A percentile compares a stretch with the other conserved stretches of the same genome.
These are phyloP conservation scores for Cladopsammia gracilis DNA, from an alignment of 64 coral and sea anemone species.

Conservation along the genomic window DNA sequence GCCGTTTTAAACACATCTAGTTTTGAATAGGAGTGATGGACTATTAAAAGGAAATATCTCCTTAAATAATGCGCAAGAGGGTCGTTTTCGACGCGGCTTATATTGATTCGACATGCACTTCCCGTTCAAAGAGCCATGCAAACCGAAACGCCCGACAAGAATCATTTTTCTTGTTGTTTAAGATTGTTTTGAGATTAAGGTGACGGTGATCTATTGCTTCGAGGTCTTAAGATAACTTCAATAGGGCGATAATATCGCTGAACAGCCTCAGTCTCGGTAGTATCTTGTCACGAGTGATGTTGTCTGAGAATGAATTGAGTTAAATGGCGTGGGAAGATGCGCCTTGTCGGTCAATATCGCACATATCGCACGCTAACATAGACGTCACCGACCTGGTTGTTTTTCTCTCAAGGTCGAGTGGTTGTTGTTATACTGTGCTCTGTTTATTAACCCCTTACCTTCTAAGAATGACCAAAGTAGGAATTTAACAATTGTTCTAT, in stretches of 20 bases:
- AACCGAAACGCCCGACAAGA: neutral
- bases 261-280: neutral
- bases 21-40: neutral
- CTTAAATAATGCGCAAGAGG: conserved; percentile 18
- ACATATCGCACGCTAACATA: conserved; percentile 54
- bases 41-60: conserved; percentile 38
- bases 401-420: conserved; percentile 60
- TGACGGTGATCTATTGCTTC: conserved; percentile 56
- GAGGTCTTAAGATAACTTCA: conserved; percentile 50
- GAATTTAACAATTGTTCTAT: neutral
- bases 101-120: conserved; percentile 62
- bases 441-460: conserved; percentile 3
- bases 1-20: conserved; percentile 10
- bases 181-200: conserved; percentile 55
- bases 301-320: conserved; percentile 9
- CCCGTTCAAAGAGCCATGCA: conserved; percentile 29
- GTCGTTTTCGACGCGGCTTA: conserved; percentile 34
- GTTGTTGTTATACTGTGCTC: conserved; percentile 10
- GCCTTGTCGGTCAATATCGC: conserved; percentile 7
- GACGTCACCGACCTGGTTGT: conserved; percentile 54
- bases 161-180: conserved; percentile 26
- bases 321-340: conserved; percentile 54
- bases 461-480: neutral
- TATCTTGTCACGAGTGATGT: conserved; percentile 9
- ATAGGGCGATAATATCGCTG: conserved; percentile 26